These are phyloP conservation scores for Sisyra terminalis DNA, from an alignment of 2,888 invertebrate genomes.

Conservation along the genomic window DNA sequence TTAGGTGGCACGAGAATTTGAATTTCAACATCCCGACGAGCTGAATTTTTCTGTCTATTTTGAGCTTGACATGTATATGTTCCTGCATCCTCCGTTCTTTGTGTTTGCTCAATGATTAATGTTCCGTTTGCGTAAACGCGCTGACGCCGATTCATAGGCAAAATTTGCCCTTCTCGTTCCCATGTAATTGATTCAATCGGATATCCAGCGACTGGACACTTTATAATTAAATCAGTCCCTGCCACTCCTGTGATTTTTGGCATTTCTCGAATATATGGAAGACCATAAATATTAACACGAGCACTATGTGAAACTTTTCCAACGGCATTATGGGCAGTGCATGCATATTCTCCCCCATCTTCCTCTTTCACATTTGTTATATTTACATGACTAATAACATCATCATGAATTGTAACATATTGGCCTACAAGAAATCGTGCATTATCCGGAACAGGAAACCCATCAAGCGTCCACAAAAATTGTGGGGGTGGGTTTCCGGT, in stretches of 20 bases:
- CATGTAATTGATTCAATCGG: conserved; percentile 77
- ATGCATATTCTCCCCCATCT: conserved; percentile 81
- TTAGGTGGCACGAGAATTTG: conserved; percentile 71
- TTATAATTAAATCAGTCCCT: conserved; percentile 66
- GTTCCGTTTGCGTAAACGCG: conserved; percentile 77
- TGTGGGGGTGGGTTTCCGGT: conserved; percentile 87
- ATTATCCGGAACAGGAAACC: conserved; percentile 65
- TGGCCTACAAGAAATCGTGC: conserved; percentile 77
- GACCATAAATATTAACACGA: conserved; percentile 73
- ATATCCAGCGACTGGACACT: conserved; percentile 81
- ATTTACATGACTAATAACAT: conserved; percentile 85
- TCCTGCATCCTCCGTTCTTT: conserved; percentile 71
- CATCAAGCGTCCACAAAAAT: conserved; percentile 82
- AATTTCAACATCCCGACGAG: conserved; percentile 57
- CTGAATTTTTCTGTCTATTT: conserved; percentile 66
- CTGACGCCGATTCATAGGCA: conserved; percentile 77
- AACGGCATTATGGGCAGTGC: conserved; percentile 68
- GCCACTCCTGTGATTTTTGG: conserved; percentile 77
- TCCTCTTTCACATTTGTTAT: conserved; percentile 74
- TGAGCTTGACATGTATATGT: conserved; percentile 81
- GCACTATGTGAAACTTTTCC: conserved; percentile 69
- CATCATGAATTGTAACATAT: conserved; percentile 81
- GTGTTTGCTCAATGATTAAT: conserved; percentile 70
- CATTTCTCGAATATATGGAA: conserved; percentile 76
- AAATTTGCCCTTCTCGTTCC: conserved; percentile 77